These are phyloP conservation scores for Thunnus maccoyii DNA, from an alignment of 2,113 vertebrate genomes.

Conservation along the genomic window DNA sequence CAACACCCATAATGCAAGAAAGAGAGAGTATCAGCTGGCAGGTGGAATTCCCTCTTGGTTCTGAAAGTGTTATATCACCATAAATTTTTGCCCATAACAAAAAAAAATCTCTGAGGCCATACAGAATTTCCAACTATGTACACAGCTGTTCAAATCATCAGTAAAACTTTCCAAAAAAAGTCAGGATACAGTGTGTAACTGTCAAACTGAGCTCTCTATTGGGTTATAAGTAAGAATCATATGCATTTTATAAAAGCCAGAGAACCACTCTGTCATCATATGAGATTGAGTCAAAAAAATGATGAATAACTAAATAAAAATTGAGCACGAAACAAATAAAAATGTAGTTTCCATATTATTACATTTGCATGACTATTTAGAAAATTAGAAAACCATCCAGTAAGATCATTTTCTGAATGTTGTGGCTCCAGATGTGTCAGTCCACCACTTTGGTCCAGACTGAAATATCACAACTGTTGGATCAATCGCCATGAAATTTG, in stretches of 20 bases:
- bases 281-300: too few species aligned
- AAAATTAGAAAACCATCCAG: too few species aligned
- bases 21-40: neutral
- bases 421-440: too few species aligned
- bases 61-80: conserved; percentile 8
- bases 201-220: neutral
- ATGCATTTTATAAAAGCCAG: neutral
- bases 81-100: neutral
- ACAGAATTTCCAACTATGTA: neutral
- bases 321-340: too few species aligned
- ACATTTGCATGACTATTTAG: too few species aligned
- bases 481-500: too few species aligned
- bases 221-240: neutral
- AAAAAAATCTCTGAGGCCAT: neutral
- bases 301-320: too few species aligned
- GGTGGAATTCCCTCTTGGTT: neutral
- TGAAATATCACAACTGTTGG: too few species aligned
- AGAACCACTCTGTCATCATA: neutral
- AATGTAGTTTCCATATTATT: too few species aligned
- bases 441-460: too few species aligned
- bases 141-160: neutral
- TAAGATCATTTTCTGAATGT: too few species aligned
- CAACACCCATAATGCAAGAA: neutral
- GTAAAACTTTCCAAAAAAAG: neutral
- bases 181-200: neutral